Evolutionary conservation across 1,140 invertebrate genomes (phyloP).

Genomic region (Chlorops oryzae): DNA sequence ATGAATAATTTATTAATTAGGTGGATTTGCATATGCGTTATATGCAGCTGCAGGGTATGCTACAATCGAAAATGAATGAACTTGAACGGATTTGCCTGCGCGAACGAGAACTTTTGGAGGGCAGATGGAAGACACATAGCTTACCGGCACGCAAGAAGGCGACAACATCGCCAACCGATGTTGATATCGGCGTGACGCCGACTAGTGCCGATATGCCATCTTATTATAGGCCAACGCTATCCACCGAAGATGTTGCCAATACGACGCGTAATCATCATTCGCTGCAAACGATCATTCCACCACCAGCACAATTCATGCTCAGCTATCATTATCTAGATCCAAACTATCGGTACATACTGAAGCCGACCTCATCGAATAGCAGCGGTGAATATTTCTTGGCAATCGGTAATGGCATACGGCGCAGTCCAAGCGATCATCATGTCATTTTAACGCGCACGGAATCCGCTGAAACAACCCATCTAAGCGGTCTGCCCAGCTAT

Average conservation of each 20-base stretch:
- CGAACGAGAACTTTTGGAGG: slow-evolving; percentile 75
- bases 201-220: slow-evolving; percentile 38
- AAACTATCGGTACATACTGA: slow-evolving; percentile 60
- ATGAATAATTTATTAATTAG: slow-evolving; percentile 46
- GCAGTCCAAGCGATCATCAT: slow-evolving; percentile 59
- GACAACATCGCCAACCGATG: slow-evolving; percentile 53
- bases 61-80: slow-evolving; percentile 82
- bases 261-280: slow-evolving; percentile 21
- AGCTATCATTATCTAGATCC: slow-evolving; percentile 66
- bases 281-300: slow-evolving; percentile 46
- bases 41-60: slow-evolving; percentile 75
- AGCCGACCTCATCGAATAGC: slow-evolving; percentile 50
- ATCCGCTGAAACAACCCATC: slow-evolving; percentile 15
- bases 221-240: slow-evolving; percentile 61
- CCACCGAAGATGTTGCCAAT: slow-evolving; percentile 64
- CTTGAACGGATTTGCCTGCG: slow-evolving; percentile 74
- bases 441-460: slow-evolving; percentile 55
- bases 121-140: slow-evolving; percentile 82
- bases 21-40: slow-evolving; percentile 84
- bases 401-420: slow-evolving; percentile 53
- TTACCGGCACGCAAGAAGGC: slow-evolving; percentile 72
- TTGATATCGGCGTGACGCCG: slow-evolving; percentile 48
- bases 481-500: background rate
- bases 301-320: slow-evolving; percentile 55
- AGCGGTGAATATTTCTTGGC: slow-evolving; percentile 64